These are phyloP conservation scores for Peromyscus maniculatus DNA, from an alignment of 2,113 vertebrate species.

Conservation along the genomic window DNA sequence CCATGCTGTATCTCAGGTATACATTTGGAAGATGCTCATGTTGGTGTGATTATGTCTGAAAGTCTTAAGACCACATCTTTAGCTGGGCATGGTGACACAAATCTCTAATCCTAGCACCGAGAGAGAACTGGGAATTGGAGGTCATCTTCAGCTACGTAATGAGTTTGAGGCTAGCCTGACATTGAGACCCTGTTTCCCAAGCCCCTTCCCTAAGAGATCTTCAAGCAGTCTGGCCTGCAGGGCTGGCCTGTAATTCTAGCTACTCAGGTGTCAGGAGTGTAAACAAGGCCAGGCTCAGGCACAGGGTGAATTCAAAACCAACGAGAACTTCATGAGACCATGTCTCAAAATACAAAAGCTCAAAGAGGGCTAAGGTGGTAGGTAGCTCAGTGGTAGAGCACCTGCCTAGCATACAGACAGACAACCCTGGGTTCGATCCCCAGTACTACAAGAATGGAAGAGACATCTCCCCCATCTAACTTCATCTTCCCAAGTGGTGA, in stretches of 20 bases:
- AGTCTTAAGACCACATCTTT: conserved; percentile 1
- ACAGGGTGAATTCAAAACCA: neutral
- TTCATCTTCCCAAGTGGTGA: conserved; percentile 80
- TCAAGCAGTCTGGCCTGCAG: neutral
- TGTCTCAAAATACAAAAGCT: neutral
- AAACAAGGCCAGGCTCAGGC: neutral
- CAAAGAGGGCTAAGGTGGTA: neutral
- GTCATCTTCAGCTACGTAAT: neutral
- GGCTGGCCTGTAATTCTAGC: neutral
- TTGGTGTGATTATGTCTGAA: conserved; percentile 46
- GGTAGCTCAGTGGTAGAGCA: neutral
- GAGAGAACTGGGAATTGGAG: neutral
- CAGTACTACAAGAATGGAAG: neutral
- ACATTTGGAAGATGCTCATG: conserved; percentile 76
- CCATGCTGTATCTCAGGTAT: conserved; percentile 75
- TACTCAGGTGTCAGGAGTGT: neutral
- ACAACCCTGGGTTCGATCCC: neutral
- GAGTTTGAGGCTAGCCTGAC: neutral
- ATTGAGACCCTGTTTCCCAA: neutral
- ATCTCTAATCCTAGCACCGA: neutral
- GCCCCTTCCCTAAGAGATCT: neutral
- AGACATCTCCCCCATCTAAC: conserved; percentile 2
- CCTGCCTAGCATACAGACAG: too few species aligned
- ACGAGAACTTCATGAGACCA: neutral
- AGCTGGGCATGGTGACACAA: neutral